Base-by-base conservation (phyloP, 2,888 invertebrate genomes). In the Hyles lineata region DNA sequence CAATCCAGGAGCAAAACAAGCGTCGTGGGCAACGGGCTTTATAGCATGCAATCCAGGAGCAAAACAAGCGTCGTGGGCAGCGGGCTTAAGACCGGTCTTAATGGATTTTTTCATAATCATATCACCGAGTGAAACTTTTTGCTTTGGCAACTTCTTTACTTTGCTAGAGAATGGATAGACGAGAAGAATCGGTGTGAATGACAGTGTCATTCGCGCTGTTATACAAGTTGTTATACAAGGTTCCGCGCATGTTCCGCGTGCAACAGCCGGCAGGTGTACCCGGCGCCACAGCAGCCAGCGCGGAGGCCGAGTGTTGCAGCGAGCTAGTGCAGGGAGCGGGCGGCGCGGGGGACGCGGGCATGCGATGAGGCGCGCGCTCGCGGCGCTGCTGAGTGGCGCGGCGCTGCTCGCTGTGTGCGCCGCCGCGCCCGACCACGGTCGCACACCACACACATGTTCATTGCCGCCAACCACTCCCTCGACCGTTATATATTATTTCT, bases 301-400 rank as follows among this genome's bases (percentile, higher is more conserved):
- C 17, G 5, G 21, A 29, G 35, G 11, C 15, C 21, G 32, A 9
- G 19, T 35, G 63, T 32, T 32, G 35, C 50, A 11, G 25, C 23
- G 67, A 7, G 23, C 21, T 61, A 19, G 52, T 71, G 61, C 58
- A 72, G 70, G 8, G 52, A 29, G 11, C 70, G 70, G 21, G 52
- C 23, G n/a, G 35, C 59, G 74, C 72, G 70, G 71, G 73, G 61
- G 52, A 32, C 6, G 23, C 62, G 25, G 62, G 70, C 25, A 76
- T 74, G 79, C 74, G 70, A 80, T 82, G 83, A 78, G 72, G 78
- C 72, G 77, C 74, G 78, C 74, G 73, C 72, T 75, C 72, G 77
- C 78, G 55, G 77, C 77, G 55, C 79, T 83, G 72, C 75, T 76
- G 70, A 75, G 73, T 58, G 71, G 73, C 59, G 72, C 74, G 74